Evolutionary conservation across 2,888 invertebrate species (phyloP).

Genomic region (Caenorhabditis angaria): DNA sequence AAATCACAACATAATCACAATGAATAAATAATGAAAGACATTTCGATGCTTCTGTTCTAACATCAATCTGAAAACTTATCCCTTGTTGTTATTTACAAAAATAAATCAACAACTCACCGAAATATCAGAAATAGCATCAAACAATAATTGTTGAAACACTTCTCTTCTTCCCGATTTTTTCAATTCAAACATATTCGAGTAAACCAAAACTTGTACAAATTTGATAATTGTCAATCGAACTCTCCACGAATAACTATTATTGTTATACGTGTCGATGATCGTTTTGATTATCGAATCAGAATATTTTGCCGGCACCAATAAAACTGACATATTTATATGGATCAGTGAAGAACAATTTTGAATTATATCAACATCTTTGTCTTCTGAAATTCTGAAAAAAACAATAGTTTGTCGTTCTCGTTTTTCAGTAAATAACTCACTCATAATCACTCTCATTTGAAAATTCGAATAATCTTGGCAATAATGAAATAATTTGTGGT

Average conservation of each 20-base stretch:
- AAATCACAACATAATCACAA: slow-evolving; percentile 43
- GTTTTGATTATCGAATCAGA: slow-evolving; percentile 26
- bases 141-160: slow-evolving; percentile 20
- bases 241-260: slow-evolving; percentile 24
- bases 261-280: slow-evolving; percentile 12
- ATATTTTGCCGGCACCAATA: slow-evolving; percentile 26
- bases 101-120: slow-evolving; percentile 12
- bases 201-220: slow-evolving; percentile 51
- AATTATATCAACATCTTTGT: slow-evolving; percentile 40
- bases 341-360: slow-evolving; percentile 26
- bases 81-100: too few species aligned
- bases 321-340: slow-evolving; percentile 44
- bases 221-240: slow-evolving; percentile 39
- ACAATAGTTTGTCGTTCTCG: too few species aligned
- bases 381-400: slow-evolving; percentile 34
- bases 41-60: slow-evolving; percentile 45
- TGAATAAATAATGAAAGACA: slow-evolving; percentile 48
- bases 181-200: slow-evolving; percentile 48
- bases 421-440: too few species aligned
- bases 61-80: slow-evolving; percentile 36
- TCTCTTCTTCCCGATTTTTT: slow-evolving; percentile 5
- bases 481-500: slow-evolving; percentile 31
- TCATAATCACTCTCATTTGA: slow-evolving; percentile 46
- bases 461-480: slow-evolving; percentile 45
- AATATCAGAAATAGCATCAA: slow-evolving; percentile 26